These are phyloP conservation scores for Therioaphis trifolii DNA, from an alignment of 2,888 invertebrate genomes.

Conservation along the genomic window DNA sequence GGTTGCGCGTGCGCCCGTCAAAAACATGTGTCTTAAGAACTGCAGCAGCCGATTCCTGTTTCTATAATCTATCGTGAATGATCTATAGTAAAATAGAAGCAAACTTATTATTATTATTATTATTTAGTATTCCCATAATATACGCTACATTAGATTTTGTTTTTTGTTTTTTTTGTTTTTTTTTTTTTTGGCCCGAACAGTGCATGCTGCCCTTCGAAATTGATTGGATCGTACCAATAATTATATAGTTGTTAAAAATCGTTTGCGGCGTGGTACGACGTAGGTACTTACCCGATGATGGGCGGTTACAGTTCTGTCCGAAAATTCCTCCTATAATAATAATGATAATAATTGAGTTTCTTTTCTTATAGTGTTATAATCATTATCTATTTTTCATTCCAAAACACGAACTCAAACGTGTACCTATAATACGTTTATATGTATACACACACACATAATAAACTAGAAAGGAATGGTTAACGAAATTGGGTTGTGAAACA, in stretches of 20 bases:
- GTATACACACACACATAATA: neutral
- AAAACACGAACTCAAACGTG: neutral
- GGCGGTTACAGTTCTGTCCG: constrained; percentile 45
- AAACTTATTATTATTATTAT: neutral
- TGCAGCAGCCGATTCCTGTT: neutral
- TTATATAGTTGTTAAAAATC: constrained; percentile 46
- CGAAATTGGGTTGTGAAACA: constrained; percentile 24
- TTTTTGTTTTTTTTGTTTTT: constrained; percentile 1
- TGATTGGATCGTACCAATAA: constrained; percentile 50
- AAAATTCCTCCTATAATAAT: constrained; percentile 17
- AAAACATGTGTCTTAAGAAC: neutral
- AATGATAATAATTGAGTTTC: constrained; percentile 26
- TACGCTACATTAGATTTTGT: neutral
- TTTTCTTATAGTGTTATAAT: neutral
- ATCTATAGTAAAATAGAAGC: neutral
- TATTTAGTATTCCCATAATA: neutral
- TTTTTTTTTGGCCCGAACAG: neutral
- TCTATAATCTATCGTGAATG: neutral
- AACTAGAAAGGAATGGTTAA: constrained; percentile 32
- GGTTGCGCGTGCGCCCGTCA: neutral
- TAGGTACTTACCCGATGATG: constrained; percentile 1
- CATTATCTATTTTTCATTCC: neutral
- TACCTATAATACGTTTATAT: neutral
- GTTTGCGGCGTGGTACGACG: neutral
- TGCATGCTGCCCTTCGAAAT: constrained; percentile 37